Evolutionary conservation across 2,113 vertebrate species (phyloP).

Genomic region (Engraulis encrasicolus): DNA sequence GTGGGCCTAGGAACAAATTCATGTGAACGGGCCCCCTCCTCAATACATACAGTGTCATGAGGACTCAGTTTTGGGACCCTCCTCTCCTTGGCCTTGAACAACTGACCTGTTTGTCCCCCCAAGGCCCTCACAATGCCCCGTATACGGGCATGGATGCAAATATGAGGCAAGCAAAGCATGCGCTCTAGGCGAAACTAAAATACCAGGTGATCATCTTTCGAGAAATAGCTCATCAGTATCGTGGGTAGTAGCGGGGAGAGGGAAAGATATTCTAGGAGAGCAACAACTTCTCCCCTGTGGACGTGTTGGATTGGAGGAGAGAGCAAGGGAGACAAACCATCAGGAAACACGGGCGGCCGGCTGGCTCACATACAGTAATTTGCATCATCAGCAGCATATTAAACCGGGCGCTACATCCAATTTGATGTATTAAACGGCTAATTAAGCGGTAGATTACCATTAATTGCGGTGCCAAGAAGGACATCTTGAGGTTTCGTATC

Average conservation of each 20-base stretch:
- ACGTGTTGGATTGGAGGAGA: background rate
- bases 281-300: background rate
- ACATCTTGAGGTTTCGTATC: constrained; percentile 70
- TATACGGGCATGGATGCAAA: too few relatives aligned
- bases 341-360: constrained; percentile 17
- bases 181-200: background rate
- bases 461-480: constrained; percentile 56
- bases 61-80: too few relatives aligned
- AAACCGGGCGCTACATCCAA: constrained; percentile 57
- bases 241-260: background rate
- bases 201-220: background rate
- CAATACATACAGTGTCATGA: too few relatives aligned
- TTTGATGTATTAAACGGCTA: constrained; percentile 69
- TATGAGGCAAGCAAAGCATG: background rate
- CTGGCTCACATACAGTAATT: constrained; percentile 34
- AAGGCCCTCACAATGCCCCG: too few relatives aligned
- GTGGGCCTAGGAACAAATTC: too few relatives aligned
- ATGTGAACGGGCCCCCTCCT: too few relatives aligned
- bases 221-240: background rate
- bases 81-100: too few relatives aligned
- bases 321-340: background rate
- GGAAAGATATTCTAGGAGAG: background rate
- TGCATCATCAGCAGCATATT: constrained; percentile 55
- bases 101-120: too few relatives aligned
- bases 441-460: constrained; percentile 71